Evolutionary conservation across 2,888 invertebrate species (phyloP).

Genomic region (Allacma fusca): DNA sequence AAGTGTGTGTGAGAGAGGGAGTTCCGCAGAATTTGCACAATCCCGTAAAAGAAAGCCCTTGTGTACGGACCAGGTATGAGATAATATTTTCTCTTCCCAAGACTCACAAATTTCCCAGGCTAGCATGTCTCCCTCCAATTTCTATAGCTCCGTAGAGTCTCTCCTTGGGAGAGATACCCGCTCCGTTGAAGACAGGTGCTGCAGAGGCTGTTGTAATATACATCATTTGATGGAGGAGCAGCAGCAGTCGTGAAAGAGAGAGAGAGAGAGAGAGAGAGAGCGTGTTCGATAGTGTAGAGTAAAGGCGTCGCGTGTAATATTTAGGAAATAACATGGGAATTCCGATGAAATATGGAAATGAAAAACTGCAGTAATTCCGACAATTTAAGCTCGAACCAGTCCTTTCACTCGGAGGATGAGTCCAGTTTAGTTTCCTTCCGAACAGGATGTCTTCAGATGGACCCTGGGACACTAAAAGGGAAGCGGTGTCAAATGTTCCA

Average conservation of each 20-base stretch:
- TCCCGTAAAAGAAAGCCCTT: not conserved
- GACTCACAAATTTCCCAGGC: not conserved
- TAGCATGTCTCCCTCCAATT: not conserved
- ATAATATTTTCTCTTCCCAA: not conserved
- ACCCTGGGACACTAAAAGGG: constrained; percentile 62
- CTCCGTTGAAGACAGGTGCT: too few relatives aligned
- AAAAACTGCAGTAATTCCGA: constrained; percentile 32
- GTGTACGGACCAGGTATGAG: not conserved
- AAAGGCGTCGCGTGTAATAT: too few relatives aligned
- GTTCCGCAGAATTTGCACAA: too few relatives aligned
- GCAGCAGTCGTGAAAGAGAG: not conserved
- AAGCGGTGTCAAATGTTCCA: constrained; percentile 46
- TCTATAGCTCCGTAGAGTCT: not conserved
- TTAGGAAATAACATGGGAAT: constrained; percentile 16
- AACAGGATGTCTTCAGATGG: constrained; percentile 57
- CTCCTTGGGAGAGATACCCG: too few relatives aligned
- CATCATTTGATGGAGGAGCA: too few relatives aligned
- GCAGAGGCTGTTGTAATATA: too few relatives aligned
- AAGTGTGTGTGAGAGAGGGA: not conserved
- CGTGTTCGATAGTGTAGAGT: too few relatives aligned
- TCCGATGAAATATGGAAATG: constrained; percentile 24
- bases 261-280: not conserved
- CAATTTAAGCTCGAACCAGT: constrained; percentile 49
- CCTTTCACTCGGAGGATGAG: constrained; percentile 54
- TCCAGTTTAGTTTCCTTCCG: constrained; percentile 41